Evolutionary conservation across 2,888 invertebrate genomes (phyloP).

Genomic region (Parasteatoda lunata): DNA sequence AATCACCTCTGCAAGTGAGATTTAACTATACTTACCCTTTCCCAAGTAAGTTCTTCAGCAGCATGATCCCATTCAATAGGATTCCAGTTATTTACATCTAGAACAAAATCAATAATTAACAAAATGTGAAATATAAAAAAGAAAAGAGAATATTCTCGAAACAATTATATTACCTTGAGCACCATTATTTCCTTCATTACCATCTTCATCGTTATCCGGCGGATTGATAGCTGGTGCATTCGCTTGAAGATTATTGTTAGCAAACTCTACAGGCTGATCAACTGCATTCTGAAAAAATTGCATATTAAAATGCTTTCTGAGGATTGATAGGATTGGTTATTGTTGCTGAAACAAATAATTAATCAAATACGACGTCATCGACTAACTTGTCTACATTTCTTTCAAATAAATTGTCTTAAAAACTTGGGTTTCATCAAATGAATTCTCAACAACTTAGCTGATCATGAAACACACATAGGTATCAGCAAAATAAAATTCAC

Average conservation of each 20-base stretch:
- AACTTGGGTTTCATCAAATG: too few species aligned
- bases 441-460: too few species aligned
- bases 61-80: constrained; percentile 99
- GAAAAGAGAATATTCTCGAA: too few species aligned
- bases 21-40: constrained; percentile 75
- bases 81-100: constrained; percentile 86
- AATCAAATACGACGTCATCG: too few species aligned
- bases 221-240: constrained; percentile 31
- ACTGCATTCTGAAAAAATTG: constrained; percentile 41
- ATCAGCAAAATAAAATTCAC: too few species aligned
- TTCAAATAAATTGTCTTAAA: too few species aligned
- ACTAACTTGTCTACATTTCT: too few species aligned
- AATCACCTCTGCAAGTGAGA: too few species aligned
- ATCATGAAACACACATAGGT: too few species aligned
- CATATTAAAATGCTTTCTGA: neutral
- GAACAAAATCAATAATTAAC: neutral
- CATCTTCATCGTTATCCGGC: constrained; percentile 69
- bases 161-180: constrained; percentile 72
- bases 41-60: constrained; percentile 98
- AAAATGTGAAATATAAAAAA: neutral
- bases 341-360: too few species aligned
- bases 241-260: constrained; percentile 58
- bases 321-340: neutral
- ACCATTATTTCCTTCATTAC: constrained; percentile 73
- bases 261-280: constrained; percentile 41